Base-by-base conservation (phyloP, 2,888 invertebrate species). In the Drosophila melanosoma region DNA sequence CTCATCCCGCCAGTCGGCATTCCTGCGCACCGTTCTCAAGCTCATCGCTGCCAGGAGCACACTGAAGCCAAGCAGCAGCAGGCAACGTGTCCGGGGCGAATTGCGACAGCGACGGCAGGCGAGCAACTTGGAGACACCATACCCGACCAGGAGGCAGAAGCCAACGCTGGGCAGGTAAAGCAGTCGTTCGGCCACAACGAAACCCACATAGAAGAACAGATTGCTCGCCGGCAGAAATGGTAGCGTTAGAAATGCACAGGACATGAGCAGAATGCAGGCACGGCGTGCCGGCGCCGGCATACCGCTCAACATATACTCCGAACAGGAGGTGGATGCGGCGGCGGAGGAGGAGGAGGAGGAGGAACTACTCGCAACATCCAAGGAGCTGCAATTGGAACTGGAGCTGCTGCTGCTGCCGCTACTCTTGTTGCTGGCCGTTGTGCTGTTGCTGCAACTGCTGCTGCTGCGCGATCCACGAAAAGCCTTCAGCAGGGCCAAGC, bases 171-270 rank as follows among this genome's bases (percentile, higher is more conserved):
- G 99, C 93, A 99, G 95, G 94, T 99, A 99, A 79, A 99, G 95
- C 81, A 99, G 96, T 79, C 99, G 95, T 94, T 99, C 99, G 70
- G 99, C 99, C 65, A 99, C 97, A 82, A 99, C 99, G 93, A 99
- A 99, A 58, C 99, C 99, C 72, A 99, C 99, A 93, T 99, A 99
- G 94, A 99, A 98, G 93, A 99, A 96, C 87, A 99, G 94, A 95
- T 99, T 99, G 89, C 98, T 97, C 76, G 99, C 99, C 78, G 99
- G 99, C 91, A 99, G 94, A 94, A 99, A 99, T 74, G 99, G 98
- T 85, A 99, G 94, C 82, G 97, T 95, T 92, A 98, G 95, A 91
- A 99, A 95, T 60, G 96, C 95, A 79, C 96, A 94, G 83, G 96
- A 95, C 93, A 96, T 94, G 71, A 96, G 92, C 87, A 94, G 75